A percentile compares a stretch with the other conserved stretches of the same genome.
phyloP scores from a whole-genome alignment of 2,888 invertebrate species.

The Cotesia congregata region DNA sequence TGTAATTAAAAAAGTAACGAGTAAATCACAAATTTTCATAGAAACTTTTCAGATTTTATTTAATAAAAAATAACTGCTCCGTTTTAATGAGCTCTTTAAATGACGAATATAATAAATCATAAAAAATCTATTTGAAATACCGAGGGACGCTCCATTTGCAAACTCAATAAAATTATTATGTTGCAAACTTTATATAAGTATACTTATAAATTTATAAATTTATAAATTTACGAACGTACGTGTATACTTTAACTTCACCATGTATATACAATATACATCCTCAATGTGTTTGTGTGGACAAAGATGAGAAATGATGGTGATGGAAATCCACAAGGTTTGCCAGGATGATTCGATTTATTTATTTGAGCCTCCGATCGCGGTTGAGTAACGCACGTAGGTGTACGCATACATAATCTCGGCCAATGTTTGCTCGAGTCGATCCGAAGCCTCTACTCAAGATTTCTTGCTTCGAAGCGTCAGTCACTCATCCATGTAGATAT shows the following conservation, averaged over 20 bases:
- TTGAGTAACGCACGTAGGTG: constrained; percentile 21
- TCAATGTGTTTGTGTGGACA: neutral
- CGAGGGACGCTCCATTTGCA: too few species aligned
- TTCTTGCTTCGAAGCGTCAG: constrained; percentile 8
- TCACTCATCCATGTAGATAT: constrained; percentile 24
- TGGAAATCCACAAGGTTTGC: constrained; percentile 22
- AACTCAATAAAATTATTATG: too few species aligned
- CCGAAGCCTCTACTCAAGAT: constrained; percentile 27
- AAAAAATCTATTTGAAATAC: too few species aligned
- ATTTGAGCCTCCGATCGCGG: constrained; percentile 43
- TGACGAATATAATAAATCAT: too few species aligned
- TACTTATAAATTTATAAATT: too few species aligned
- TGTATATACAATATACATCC: neutral
- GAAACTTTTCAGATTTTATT: too few species aligned
- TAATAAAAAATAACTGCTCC: too few species aligned
- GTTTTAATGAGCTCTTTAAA: too few species aligned
- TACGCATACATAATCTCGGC: constrained; percentile 29
- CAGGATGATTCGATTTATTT: constrained; percentile 50
- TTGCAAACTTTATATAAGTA: too few species aligned
- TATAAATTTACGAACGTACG: too few species aligned
- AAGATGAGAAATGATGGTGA: neutral
- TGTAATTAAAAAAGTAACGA: too few species aligned
- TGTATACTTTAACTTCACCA: constrained; percentile 8
- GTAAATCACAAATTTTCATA: too few species aligned
- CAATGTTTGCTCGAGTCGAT: constrained; percentile 36